Evolutionary conservation across 2,797 vertebrate species (phyloP).

Genomic region (Tolypeutes matacus): DNA sequence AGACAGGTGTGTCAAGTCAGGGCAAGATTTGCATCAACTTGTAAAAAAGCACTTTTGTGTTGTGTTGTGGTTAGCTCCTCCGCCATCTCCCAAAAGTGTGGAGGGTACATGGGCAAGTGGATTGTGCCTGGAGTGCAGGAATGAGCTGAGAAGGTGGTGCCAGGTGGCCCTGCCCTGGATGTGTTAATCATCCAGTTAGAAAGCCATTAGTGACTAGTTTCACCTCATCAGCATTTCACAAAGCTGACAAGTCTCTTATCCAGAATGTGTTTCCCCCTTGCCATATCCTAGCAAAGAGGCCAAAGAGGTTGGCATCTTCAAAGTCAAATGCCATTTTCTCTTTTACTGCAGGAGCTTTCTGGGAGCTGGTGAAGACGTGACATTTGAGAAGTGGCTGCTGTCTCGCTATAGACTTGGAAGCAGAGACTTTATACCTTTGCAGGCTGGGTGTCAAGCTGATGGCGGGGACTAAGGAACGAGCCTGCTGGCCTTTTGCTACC

Average conservation of each 20-base stretch:
- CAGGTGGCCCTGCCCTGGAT: background rate
- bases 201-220: background rate
- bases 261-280: background rate
- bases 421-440: background rate
- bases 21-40: constrained; percentile 15
- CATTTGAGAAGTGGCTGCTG: background rate
- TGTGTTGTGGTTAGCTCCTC: background rate
- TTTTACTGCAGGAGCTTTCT: background rate
- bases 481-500: background rate
- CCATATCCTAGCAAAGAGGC: background rate
- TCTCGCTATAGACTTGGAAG: background rate
- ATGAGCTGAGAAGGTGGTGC: background rate
- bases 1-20: constrained; percentile 51
- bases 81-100: background rate
- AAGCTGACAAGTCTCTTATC: background rate
- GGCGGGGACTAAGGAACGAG: background rate
- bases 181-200: background rate
- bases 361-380: background rate
- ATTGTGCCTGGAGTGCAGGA: background rate
- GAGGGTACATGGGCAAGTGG: background rate
- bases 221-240: constrained; percentile 31
- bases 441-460: background rate
- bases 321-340: background rate
- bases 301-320: background rate
- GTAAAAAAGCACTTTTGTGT: constrained; percentile 11